Evolutionary conservation across 2,888 invertebrate genomes (phyloP), one percentile per base, ranked within the genome.

Genomic region (Ommatoiulus sabulosus): DNA sequence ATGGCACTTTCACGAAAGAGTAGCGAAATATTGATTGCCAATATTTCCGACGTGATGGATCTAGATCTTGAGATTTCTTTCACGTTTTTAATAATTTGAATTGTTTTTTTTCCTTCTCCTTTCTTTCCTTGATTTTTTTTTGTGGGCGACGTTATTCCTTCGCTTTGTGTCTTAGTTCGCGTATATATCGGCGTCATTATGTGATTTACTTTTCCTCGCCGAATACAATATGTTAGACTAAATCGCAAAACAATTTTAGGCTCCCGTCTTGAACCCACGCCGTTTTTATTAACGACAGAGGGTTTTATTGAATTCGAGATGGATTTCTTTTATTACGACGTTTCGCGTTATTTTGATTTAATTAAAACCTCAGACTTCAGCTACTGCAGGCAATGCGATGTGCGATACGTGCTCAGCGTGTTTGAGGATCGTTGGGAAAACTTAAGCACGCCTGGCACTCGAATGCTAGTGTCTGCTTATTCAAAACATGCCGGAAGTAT

Each of bases 291-390:
- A 63, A 63, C n/a, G 20, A 4, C 6, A 20, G 12, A 63, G 20
- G n/a, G 20, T 63, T 63, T 63, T 63, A 63, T 63, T 20, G 63
- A 63, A 63, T 63, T 63, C 20, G 4, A 20, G n/a, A 63, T 20
- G 63, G 63, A 63, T 63, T 63, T 63, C 63, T 63, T 63, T 63
- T 63, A 63, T n/a, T 63, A 20, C 63, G 20, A 63, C 63, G n/a
- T 63, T 63, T 63, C 63, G 20, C 63, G 63, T 63, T 63, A 63
- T 57, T 57, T 57, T 63, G 63, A 63, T 63, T 63, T 63, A 63
- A 63, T 63, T 63, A 63, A 63, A 63, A 63, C 63, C 63, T 63
- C 63, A 63, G 63, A 63, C 3, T 20, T 63, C 63, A 5, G 63
- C 63, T 20, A 63, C 20, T 63, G 20, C 35, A 35, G 48, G 48